Evolutionary conservation across 2,797 vertebrate genomes (phyloP).

Genomic region (Falco naumanni): DNA sequence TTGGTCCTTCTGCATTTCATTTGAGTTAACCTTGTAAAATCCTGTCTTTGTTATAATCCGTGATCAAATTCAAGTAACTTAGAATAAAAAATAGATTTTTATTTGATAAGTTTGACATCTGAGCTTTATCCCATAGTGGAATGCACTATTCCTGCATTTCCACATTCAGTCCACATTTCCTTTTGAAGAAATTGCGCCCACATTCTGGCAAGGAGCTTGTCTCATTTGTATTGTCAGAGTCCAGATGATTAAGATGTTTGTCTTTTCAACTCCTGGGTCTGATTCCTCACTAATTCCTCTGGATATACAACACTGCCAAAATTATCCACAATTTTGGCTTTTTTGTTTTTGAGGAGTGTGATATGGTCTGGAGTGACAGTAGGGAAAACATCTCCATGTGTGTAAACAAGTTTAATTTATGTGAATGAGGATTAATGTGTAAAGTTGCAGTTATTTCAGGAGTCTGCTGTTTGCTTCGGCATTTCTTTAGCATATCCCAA

Average conservation of each 20-base stretch:
- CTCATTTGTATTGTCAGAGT: neutral
- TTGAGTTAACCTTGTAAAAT: neutral
- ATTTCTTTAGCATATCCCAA: neutral
- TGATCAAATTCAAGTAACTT: neutral
- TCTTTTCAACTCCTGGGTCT: neutral
- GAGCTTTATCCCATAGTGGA: neutral
- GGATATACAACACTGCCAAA: neutral
- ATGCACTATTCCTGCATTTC: neutral
- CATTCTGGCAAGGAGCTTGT: neutral
- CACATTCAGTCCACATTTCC: neutral
- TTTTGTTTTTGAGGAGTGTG: neutral
- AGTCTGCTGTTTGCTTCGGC: neutral
- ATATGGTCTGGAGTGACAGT: neutral
- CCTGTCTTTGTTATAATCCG: neutral
- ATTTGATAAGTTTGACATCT: neutral
- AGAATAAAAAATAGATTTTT: neutral
- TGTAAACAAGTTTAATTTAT: neutral
- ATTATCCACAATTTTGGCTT: neutral
- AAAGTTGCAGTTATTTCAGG: neutral
- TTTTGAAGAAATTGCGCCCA: neutral
- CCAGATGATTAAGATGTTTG: neutral
- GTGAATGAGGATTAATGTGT: neutral
- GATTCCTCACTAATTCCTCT: neutral
- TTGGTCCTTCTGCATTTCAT: neutral
- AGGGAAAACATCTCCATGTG: neutral